A percentile compares a stretch with the other conserved stretches of the same genome.
phyloP scores from a whole-genome alignment of 2,888 invertebrate species.

The Ectobius pallidus region DNA sequence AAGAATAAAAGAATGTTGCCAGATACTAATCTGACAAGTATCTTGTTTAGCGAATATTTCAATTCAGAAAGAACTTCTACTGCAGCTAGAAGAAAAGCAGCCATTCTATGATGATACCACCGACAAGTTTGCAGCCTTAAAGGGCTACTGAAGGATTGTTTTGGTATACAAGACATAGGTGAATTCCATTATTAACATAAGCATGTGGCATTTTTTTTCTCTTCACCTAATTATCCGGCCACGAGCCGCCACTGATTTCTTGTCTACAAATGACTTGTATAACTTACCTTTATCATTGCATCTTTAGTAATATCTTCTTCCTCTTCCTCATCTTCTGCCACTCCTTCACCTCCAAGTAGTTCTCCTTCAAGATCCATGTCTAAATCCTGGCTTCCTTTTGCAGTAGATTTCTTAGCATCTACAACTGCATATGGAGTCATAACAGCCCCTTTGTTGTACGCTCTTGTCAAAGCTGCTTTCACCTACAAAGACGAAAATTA shows the following conservation, averaged over 20 bases:
- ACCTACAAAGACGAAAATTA: slow-evolving; percentile 62
- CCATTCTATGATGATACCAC: too few relatives aligned
- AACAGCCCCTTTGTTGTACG: slow-evolving; percentile 85
- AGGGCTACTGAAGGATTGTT: too few relatives aligned
- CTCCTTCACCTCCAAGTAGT: slow-evolving; percentile 51
- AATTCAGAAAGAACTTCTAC: too few relatives aligned
- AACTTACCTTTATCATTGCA: slow-evolving; percentile 76
- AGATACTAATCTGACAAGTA: too few relatives aligned
- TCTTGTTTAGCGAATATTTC: too few relatives aligned
- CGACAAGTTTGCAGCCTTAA: too few relatives aligned
- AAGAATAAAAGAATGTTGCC: not conserved
- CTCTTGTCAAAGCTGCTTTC: slow-evolving; percentile 91
- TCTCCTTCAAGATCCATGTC: slow-evolving; percentile 50
- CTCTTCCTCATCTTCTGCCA: slow-evolving; percentile 51
- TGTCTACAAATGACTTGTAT: slow-evolving; percentile 41
- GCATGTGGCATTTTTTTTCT: too few relatives aligned
- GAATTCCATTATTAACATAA: too few relatives aligned
- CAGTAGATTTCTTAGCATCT: slow-evolving; percentile 66
- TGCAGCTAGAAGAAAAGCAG: too few relatives aligned
- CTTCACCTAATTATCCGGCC: too few relatives aligned
- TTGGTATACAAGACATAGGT: too few relatives aligned
- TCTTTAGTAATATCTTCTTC: slow-evolving; percentile 57
- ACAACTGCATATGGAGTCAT: slow-evolving; percentile 78
- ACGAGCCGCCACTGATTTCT: too few relatives aligned
- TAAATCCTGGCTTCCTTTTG: slow-evolving; percentile 52